Evolutionary conservation across 2,113 vertebrate genomes (phyloP), one percentile per base, ranked within the genome.

Genomic region (Oryzias javanicus): DNA sequence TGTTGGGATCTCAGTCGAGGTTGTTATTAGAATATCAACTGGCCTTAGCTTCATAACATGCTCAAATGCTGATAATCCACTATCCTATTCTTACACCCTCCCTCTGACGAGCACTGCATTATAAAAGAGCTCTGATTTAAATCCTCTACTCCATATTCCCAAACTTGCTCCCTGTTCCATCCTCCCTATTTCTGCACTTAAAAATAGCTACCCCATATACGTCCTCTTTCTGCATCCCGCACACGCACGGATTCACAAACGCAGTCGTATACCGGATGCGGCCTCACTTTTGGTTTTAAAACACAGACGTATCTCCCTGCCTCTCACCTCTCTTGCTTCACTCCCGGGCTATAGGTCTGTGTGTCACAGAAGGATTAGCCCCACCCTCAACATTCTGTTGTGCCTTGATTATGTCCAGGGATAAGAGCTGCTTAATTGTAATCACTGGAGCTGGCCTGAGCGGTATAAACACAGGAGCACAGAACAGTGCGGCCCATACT

Each of bases 381-480:
- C 78, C 19, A 56, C 72, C 81, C 70, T 74, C 61, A 53, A 49
- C 57, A 49, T 80, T 70, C 52, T 84, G 76, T 55, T 74, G 70
- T 70, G 82, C 42, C 76, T 86, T 87, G 89, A 86, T 87, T 85
- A 90, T 90, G 82, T 87, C 80, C 76, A 78, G 66, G 85, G 86
- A 88, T 86, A 87, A 90, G 84, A 88, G 86, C 82, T 79, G 85
- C 88, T 90, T 91, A 89, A 89, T 89, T 89, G 79, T 90, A 86
- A 90, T 90, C 84, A 78, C 80, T 87, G 73, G 72, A 82, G 72
- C 76, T 72, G 58, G 69, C 71, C 68, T 79, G 70, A 22, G 64
- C 60, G 70, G 70, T 16, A 40, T 72, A 73, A 78, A 81, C 64
- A 68, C 59, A 25, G 60, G 56, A 61, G 48, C 49, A 42, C 4